A percentile compares a stretch with the other conserved stretches of the same genome.
These are phyloP conservation scores for Turdus rufiventris DNA, from an alignment of 2,113 vertebrate species.

Conservation along the genomic window DNA sequence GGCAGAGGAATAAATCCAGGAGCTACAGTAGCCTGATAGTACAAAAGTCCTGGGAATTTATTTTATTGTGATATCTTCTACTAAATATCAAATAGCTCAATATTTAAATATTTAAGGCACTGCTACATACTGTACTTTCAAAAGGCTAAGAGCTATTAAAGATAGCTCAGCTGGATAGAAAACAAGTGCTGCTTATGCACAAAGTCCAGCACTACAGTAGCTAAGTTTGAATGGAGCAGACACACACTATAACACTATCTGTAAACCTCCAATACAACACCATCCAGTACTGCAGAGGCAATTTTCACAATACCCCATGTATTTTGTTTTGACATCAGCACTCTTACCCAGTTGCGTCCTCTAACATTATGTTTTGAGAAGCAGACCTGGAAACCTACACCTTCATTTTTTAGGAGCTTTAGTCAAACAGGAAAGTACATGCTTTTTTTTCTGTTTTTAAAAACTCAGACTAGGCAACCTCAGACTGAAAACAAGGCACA, in stretches of 20 bases:
- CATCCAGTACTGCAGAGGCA: not conserved
- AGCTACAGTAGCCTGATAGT: not conserved
- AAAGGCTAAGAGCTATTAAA: not conserved
- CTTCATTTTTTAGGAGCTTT: not conserved
- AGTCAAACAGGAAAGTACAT: not conserved
- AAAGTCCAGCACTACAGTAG: not conserved
- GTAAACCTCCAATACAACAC: not conserved
- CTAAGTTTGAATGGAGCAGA: not conserved
- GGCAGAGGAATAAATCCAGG: not conserved
- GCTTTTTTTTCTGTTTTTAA: not conserved
- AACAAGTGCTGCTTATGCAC: not conserved
- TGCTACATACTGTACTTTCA: not conserved
- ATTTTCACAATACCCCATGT: not conserved
- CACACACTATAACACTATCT: not conserved
- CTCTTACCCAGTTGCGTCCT: not conserved
- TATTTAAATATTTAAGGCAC: constrained; percentile 17
- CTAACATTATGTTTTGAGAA: not conserved
- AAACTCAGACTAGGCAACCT: not conserved
- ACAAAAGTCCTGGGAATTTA: not conserved
- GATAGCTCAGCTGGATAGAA: not conserved
- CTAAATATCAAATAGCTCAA: not conserved
- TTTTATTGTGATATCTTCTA: not conserved
- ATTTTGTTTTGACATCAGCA: not conserved
- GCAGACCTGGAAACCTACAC: not conserved
- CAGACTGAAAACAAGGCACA: not conserved